Evolutionary conservation across 2,797 vertebrate genomes (phyloP).

Genomic region (Danionella dracula): DNA sequence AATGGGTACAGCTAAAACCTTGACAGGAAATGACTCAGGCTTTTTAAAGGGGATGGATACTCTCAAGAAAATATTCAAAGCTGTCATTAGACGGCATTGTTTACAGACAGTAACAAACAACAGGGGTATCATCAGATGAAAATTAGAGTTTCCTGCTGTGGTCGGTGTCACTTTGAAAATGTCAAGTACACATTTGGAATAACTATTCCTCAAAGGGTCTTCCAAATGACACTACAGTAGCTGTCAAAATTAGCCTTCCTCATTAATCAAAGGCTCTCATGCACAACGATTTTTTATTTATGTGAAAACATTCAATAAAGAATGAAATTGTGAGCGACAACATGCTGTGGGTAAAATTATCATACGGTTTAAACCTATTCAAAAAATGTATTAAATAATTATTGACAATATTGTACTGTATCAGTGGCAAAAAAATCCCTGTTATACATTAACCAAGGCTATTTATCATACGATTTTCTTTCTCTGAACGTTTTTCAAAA

Average conservation of each 20-base stretch:
- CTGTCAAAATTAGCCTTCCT: slow-evolving; percentile 26
- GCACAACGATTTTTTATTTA: slow-evolving; percentile 19
- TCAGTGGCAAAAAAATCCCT: too few species aligned
- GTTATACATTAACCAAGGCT: too few species aligned
- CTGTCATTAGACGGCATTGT: slow-evolving; percentile 39
- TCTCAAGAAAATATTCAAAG: slow-evolving; percentile 33
- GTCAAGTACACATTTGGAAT: slow-evolving; percentile 42
- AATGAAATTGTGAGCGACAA: neutral
- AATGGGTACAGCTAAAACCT: slow-evolving; percentile 12
- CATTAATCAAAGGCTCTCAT: slow-evolving; percentile 41
- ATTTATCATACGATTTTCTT: too few species aligned
- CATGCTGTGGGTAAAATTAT: neutral
- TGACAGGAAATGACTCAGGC: slow-evolving; percentile 11
- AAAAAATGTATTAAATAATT: too few species aligned
- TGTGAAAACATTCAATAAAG: neutral
- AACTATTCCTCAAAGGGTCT: slow-evolving; percentile 35
- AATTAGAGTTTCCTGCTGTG: slow-evolving; percentile 42
- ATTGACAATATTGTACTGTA: too few species aligned
- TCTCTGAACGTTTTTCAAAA: too few species aligned
- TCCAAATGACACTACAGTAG: slow-evolving; percentile 21
- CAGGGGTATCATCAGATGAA: slow-evolving; percentile 43
- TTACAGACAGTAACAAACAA: slow-evolving; percentile 45
- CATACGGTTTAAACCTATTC: too few species aligned
- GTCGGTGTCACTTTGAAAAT: slow-evolving; percentile 35
- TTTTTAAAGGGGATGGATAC: slow-evolving; percentile 15